These are phyloP conservation scores for Smithornis capensis DNA, from an alignment of 2,113 vertebrate species.

Conservation along the genomic window DNA sequence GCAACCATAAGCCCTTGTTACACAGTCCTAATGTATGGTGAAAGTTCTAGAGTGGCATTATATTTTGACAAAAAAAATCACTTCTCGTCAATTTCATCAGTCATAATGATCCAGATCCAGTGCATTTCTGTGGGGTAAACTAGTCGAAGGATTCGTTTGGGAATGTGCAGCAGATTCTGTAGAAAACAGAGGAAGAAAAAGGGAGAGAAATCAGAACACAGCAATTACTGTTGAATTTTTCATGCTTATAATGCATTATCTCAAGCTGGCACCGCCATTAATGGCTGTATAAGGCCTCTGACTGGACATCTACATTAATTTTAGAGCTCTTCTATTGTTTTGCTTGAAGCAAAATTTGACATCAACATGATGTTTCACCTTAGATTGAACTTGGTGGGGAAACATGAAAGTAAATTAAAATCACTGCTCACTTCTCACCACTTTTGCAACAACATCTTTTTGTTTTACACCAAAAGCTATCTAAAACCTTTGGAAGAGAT, in stretches of 20 bases:
- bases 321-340: slow-evolving; percentile 63
- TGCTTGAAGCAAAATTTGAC: slow-evolving; percentile 70
- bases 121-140: slow-evolving; percentile 55
- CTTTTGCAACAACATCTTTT: slow-evolving; percentile 47
- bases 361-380: slow-evolving; percentile 64
- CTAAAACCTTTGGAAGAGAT: slow-evolving; percentile 14
- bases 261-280: slow-evolving; percentile 48
- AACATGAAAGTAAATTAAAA: slow-evolving; percentile 67
- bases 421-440: slow-evolving; percentile 41
- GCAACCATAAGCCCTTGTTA: slow-evolving; percentile 47
- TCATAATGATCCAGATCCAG: slow-evolving; percentile 61
- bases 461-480: slow-evolving; percentile 29
- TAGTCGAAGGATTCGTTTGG: slow-evolving; percentile 44
- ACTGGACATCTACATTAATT: slow-evolving; percentile 73
- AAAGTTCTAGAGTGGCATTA: slow-evolving; percentile 61
- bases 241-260: slow-evolving; percentile 72
- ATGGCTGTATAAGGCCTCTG: slow-evolving; percentile 66
- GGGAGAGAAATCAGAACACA: slow-evolving; percentile 50
- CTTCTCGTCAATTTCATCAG: slow-evolving; percentile 58
- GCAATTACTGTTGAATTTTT: slow-evolving; percentile 72
- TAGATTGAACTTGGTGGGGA: slow-evolving; percentile 60
- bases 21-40: slow-evolving; percentile 17
- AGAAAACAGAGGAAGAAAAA: slow-evolving; percentile 48
- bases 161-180: slow-evolving; percentile 34
- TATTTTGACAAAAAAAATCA: slow-evolving; percentile 54